These are phyloP conservation scores for Plagodis dolabraria DNA, from an alignment of 2,888 invertebrate species.

Conservation along the genomic window DNA sequence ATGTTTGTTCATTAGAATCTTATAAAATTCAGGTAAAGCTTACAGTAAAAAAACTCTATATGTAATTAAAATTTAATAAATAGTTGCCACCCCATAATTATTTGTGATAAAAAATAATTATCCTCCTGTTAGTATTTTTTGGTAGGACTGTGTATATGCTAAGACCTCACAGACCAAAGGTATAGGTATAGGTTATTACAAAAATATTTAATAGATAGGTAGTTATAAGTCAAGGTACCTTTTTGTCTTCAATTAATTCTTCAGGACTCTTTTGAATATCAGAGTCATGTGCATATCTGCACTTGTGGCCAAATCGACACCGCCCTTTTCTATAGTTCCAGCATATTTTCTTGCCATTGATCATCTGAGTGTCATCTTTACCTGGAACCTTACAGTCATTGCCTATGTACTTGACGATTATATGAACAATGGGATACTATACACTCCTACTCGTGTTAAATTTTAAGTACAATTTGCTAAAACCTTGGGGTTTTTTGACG, in stretches of 20 bases:
- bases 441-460: conserved; percentile 41
- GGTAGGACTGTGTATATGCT: too few species aligned
- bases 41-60: too few species aligned
- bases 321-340: conserved; percentile 96
- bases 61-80: too few species aligned
- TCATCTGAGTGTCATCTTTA: conserved; percentile 89
- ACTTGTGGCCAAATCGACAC: conserved; percentile 96
- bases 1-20: too few species aligned
- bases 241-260: conserved; percentile 84
- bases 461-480: conserved; percentile 2
- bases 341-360: conserved; percentile 95
- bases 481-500: neutral
- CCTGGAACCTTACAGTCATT: conserved; percentile 86
- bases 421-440: conserved; percentile 67
- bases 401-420: conserved; percentile 85
- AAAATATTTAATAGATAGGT: conserved; percentile 1
- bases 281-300: conserved; percentile 96
- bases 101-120: too few species aligned
- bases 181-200: neutral
- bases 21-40: too few species aligned
- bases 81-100: too few species aligned
- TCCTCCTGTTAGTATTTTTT: too few species aligned
- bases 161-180: neutral
- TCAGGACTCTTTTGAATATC: conserved; percentile 88
- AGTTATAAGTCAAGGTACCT: conserved; percentile 49